phyloP scores from a whole-genome alignment of 2,888 invertebrate genomes.

The Drosophila colorata region DNA sequence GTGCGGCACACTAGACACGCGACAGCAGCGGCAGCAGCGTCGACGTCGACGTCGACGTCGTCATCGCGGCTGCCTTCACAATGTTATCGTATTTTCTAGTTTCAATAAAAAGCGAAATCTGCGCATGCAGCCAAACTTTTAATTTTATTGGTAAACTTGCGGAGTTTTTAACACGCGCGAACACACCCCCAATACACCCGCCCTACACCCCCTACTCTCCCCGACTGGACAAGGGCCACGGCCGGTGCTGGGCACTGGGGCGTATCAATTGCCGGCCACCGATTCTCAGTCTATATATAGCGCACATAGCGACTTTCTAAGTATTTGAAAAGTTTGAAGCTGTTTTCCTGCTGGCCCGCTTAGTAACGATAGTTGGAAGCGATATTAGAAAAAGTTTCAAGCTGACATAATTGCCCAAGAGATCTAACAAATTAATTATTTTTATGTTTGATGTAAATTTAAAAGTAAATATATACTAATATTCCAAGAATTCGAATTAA shows the following conservation, averaged over 20 bases:
- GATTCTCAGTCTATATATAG: conserved; percentile 6
- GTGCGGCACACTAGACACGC: conserved; percentile 13
- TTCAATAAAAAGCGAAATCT: conserved; percentile 76
- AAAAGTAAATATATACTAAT: no score
- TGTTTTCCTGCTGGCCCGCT: conserved; percentile 19
- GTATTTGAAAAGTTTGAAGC: conserved; percentile 50
- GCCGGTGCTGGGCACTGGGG: conserved; percentile 6
- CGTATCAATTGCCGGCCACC: conserved; percentile 23
- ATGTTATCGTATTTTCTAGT: conserved; percentile 69
- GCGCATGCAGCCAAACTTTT: conserved; percentile 75
- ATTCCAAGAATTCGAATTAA: no score
- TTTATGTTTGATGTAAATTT: no score
- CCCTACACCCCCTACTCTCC: neutral
- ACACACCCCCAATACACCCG: neutral
- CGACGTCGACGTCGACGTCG: conserved; percentile 1
- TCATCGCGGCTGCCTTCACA: conserved; percentile 27
- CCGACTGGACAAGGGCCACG: conserved; percentile 27
- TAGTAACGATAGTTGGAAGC: conserved; percentile 2
- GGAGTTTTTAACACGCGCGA: conserved; percentile 46
- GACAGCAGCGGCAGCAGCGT: no score
- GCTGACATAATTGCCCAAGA: conserved; percentile 19
- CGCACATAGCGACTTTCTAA: conserved; percentile 26
- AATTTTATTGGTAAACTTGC: conserved; percentile 80
- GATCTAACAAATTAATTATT: neutral
- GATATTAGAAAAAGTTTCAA: conserved; percentile 26